These are phyloP conservation scores for Odontocolon sp. DNA, from an alignment of 2,888 invertebrate species.

Conservation along the genomic window DNA sequence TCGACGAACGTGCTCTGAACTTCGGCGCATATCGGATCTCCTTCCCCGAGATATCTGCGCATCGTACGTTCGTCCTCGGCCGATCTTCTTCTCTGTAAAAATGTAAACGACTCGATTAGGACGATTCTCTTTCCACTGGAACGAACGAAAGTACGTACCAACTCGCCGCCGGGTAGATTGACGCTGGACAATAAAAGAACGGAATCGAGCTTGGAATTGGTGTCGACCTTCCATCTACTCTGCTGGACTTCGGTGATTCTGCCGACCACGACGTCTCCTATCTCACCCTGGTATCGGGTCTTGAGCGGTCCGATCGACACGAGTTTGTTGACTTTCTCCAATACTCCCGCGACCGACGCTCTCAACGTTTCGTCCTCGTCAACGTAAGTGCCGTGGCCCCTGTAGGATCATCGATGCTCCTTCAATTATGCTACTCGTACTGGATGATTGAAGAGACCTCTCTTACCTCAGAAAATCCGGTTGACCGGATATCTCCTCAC, in stretches of 20 bases:
- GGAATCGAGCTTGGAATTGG: constrained; percentile 94
- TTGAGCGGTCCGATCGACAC: constrained; percentile 96
- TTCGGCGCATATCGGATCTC: constrained; percentile 98
- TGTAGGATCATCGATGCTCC: constrained; percentile 76
- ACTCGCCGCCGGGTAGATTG: constrained; percentile 98
- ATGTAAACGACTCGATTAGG: background rate
- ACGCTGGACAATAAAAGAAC: constrained; percentile 94
- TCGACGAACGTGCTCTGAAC: constrained; percentile 96
- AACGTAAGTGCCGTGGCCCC: constrained; percentile 98
- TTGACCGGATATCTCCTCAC: constrained; percentile 92
- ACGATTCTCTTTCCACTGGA: background rate
- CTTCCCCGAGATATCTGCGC: constrained; percentile 96
- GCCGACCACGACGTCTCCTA: constrained; percentile 98
- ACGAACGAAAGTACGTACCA: constrained; percentile 86
- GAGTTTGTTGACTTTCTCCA: constrained; percentile 96
- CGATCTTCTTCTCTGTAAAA: constrained; percentile 89
- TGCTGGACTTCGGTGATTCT: constrained; percentile 97
- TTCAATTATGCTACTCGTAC: constrained; percentile 1
- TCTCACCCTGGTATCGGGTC: constrained; percentile 94
- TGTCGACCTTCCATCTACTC: constrained; percentile 97
- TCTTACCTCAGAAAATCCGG: constrained; percentile 91
- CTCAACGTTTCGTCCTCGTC: constrained; percentile 90
- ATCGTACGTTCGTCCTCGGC: constrained; percentile 99
- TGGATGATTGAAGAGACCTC: background rate
- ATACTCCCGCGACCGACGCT: constrained; percentile 96